These are phyloP conservation scores for Aphelinus atriplicis DNA, from an alignment of 1,140 invertebrate species.

Conservation along the genomic window DNA sequence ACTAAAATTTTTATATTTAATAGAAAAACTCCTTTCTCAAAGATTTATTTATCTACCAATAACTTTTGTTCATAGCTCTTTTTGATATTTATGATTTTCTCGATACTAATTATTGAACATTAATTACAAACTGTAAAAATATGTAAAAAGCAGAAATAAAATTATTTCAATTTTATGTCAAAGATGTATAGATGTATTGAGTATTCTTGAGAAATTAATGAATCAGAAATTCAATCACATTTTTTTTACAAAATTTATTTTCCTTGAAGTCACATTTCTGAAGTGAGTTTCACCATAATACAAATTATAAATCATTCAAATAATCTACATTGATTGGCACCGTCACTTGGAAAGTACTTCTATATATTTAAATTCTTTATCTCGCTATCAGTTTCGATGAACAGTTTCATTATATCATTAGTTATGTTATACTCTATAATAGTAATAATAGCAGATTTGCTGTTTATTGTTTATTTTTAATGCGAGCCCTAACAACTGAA, in stretches of 20 bases:
- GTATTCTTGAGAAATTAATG: no score
- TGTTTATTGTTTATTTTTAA: constrained; percentile 1
- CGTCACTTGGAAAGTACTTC: constrained; percentile 9
- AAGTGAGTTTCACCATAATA: constrained; percentile 2
- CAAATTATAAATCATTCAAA: constrained; percentile 16
- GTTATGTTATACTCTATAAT: constrained; percentile 15
- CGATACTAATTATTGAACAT: constrained; percentile 34
- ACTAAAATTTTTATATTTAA: constrained; percentile 36
- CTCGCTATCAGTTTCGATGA: constrained; percentile 7
- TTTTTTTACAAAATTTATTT: constrained; percentile 30
- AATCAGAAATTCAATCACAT: no score
- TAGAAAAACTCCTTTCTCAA: constrained; percentile 33
- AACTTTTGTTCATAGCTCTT: constrained; percentile 38
- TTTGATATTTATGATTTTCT: constrained; percentile 39
- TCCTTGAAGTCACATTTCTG: constrained; percentile 6
- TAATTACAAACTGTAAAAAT: constrained; percentile 35
- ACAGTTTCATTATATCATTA: constrained; percentile 5
- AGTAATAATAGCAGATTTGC: constrained; percentile 19
- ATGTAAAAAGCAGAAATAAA: constrained; percentile 38
- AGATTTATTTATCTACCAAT: constrained; percentile 34
- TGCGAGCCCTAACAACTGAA: neutral
- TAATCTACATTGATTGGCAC: constrained; percentile 9
- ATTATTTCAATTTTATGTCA: constrained; percentile 39
- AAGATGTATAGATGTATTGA: no score
- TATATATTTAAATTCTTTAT: constrained; percentile 8